Base-by-base conservation (phyloP, 2,888 invertebrate species). In the Cremastinae sp. region DNA sequence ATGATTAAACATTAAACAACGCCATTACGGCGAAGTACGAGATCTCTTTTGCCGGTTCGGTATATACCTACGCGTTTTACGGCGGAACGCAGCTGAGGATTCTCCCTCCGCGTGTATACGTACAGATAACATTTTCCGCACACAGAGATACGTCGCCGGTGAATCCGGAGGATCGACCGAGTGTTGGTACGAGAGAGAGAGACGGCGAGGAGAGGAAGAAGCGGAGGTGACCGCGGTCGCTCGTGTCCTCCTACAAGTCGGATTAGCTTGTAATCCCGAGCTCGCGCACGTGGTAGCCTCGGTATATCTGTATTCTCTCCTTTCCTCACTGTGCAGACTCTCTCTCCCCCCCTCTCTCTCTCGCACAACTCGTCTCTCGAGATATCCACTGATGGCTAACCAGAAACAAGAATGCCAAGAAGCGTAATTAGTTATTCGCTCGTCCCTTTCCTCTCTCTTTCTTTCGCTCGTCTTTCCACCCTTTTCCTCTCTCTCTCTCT, bases 1-100 rank as follows among this genome's bases (percentile, higher is more conserved):
- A 88, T 88, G 88, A 88, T 88, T 88, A 88, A 88, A 88, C 88
- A 88, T 88, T 88, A 88, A 88, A 88, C 87, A 88, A 88, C 88
- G 88, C 88, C 87, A 88, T 88, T 88, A 88, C 83, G 74, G 79
- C 82, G 80, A 80, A 81, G 81, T 71, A 80, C 77, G 79, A 66
- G 78, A 77, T 79, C 80, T 28, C 56, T 61, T 49, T 59, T 8
- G 65, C 69, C 64, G 49, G 61, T 69, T 18, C 18, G 53, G 9
- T 53, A 53, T n/a, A n/a, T 28, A n/a, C 53, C 59, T 71, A 38
- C 71, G 65, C 70, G 70, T 28, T 66, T 65, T 38, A 20, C 53
- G 68, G 47, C 56, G 49, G 38, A 28, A 28, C 66, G 75, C 66
- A 66, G 71, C 65, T 54, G n/a, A 75, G 70, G 64, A 65, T 70